phyloP scores from a whole-genome alignment of 2,797 vertebrate genomes.

The Bradypodion pumilum region DNA sequence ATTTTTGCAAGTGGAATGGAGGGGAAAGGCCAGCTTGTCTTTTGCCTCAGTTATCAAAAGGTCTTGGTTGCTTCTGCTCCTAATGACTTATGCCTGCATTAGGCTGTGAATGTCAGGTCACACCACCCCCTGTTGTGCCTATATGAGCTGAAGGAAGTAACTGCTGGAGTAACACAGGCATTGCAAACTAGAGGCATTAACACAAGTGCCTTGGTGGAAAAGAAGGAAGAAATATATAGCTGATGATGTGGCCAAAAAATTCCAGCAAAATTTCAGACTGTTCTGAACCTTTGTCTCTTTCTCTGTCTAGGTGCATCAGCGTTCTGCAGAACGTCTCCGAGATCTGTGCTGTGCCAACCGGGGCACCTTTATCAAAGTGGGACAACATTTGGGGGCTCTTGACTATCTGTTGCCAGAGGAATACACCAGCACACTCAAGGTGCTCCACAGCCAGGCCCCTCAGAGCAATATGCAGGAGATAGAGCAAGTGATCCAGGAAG shows the following conservation, averaged over 20 bases:
- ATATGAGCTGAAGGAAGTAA: neutral
- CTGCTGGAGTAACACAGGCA: neutral
- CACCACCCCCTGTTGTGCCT: neutral
- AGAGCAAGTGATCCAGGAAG: constrained; percentile 89
- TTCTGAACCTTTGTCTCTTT: neutral
- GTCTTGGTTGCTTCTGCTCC: neutral
- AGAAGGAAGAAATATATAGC: neutral
- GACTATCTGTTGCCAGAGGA: constrained; percentile 95
- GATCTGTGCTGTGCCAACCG: constrained; percentile 93
- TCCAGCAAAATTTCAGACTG: constrained; percentile 20
- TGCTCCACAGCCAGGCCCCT: constrained; percentile 92
- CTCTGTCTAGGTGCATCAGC: constrained; percentile 83
- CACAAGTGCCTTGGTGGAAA: neutral
- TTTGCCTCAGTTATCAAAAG: neutral
- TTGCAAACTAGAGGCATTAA: neutral
- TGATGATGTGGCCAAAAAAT: neutral
- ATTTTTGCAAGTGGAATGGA: neutral
- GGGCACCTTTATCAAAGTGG: constrained; percentile 98
- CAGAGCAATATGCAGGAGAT: constrained; percentile 91
- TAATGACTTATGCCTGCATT: neutral
- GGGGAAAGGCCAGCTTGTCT: neutral
- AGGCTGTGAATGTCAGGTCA: neutral
- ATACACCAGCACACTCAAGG: constrained; percentile 92
- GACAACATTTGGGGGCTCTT: constrained; percentile 93
- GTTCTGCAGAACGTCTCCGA: constrained; percentile 89